Conservation (phyloP, 2,888 invertebrate species). For the Selenia dentaria region DNA sequence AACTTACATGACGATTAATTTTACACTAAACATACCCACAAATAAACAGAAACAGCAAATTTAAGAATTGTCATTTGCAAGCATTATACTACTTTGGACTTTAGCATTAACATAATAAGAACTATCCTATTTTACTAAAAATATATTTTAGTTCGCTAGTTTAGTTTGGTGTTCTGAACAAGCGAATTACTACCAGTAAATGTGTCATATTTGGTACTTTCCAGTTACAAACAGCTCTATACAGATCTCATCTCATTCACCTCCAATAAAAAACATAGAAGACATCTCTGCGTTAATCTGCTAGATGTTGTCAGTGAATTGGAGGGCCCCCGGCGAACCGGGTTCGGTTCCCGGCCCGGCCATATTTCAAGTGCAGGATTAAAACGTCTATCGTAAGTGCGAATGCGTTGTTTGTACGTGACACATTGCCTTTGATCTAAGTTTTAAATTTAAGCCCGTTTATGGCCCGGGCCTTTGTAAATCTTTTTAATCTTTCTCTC, state of each 20-base stretch:
- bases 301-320: conserved; percentile 64
- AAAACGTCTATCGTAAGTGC: conserved; percentile 72
- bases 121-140: too few species aligned
- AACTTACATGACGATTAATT: too few species aligned
- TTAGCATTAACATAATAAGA: too few species aligned
- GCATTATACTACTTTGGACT: too few species aligned
- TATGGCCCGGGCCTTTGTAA: conserved; percentile 51
- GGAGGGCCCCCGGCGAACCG: conserved; percentile 49
- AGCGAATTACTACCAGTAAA: too few species aligned
- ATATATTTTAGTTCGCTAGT: too few species aligned
- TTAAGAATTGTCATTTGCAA: too few species aligned
- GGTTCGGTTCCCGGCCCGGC: conserved; percentile 49
- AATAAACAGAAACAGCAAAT: too few species aligned
- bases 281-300: conserved; percentile 62
- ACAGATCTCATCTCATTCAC: conserved; percentile 33
- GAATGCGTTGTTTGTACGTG: conserved; percentile 74
- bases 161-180: too few species aligned
- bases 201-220: background rate
- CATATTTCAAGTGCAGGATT: conserved; percentile 83
- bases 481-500: conserved; percentile 42
- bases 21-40: too few species aligned
- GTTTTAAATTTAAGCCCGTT: conserved; percentile 67
- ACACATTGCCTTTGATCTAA: conserved; percentile 77
- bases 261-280: conserved; percentile 52
- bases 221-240: conserved; percentile 39